Evolutionary conservation across 2,113 vertebrate genomes (phyloP).

Genomic region (Oryzias woworae): DNA sequence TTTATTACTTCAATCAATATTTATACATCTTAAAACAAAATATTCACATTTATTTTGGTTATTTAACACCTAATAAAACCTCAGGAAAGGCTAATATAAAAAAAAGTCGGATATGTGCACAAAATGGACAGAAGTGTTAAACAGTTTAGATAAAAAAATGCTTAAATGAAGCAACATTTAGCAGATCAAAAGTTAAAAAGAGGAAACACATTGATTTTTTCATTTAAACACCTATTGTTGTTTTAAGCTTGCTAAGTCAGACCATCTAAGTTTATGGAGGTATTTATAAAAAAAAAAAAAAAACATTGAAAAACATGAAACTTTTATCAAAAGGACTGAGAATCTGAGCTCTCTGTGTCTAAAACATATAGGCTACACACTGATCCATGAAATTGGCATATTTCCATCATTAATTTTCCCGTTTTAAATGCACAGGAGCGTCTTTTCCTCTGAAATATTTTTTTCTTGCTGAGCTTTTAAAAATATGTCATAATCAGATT

Average conservation of each 20-base stretch:
- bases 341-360: slow-evolving; percentile 15
- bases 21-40: slow-evolving; percentile 13
- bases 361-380: neutral
- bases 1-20: slow-evolving; percentile 13
- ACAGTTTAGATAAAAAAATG: slow-evolving; percentile 1
- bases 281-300: slow-evolving; percentile 8
- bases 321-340: neutral
- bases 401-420: slow-evolving; percentile 4
- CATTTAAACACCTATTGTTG: neutral
- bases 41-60: slow-evolving; percentile 1
- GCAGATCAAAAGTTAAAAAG: neutral
- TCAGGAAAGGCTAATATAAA: slow-evolving; percentile 9
- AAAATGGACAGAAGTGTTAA: slow-evolving; percentile 2
- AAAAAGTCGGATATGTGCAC: neutral
- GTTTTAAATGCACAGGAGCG: slow-evolving; percentile 32
- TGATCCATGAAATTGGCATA: slow-evolving; percentile 12
- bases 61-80: slow-evolving; percentile 7
- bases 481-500: neutral
- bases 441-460: neutral
- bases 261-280: neutral
- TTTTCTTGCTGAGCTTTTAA: neutral
- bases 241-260: no score
- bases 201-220: neutral
- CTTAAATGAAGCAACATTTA: slow-evolving; percentile 5
- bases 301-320: neutral